phyloP scores from a whole-genome alignment of 2,888 invertebrate species.

The Lasioglossum oenotherae region DNA sequence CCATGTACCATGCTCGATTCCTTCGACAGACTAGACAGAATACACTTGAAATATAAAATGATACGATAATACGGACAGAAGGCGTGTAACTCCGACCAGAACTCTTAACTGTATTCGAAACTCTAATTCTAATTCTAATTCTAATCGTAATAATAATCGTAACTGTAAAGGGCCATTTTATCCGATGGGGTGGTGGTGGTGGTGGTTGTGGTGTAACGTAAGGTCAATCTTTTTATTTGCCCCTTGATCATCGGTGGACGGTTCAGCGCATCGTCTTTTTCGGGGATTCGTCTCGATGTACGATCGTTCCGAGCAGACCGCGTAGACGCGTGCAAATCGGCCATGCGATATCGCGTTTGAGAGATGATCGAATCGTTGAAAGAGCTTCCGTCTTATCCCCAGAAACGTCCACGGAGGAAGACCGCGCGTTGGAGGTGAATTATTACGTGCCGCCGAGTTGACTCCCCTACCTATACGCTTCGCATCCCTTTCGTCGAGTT shows the following conservation, averaged over 20 bases:
- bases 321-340: constrained; percentile 12
- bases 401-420: constrained; percentile 34
- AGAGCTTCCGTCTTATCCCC: constrained; percentile 17
- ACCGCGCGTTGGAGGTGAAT: constrained; percentile 55
- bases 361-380: constrained; percentile 40
- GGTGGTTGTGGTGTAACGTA: constrained; percentile 19
- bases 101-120: background rate
- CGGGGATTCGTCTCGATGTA: background rate
- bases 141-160: background rate
- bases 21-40: background rate
- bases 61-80: constrained; percentile 28
- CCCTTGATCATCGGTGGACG: constrained; percentile 25
- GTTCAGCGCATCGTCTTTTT: constrained; percentile 22
- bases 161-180: background rate
- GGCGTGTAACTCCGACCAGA: background rate
- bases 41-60: background rate
- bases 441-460: constrained; percentile 4
- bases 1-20: constrained; percentile 33
- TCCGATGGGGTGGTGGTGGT: background rate
- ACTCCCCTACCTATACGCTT: background rate
- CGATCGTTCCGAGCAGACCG: constrained; percentile 11
- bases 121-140: background rate
- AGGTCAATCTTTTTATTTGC: constrained; percentile 16
- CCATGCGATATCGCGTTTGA: constrained; percentile 9
- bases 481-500: background rate